Base-by-base conservation (phyloP, 2,113 vertebrate species). In the Tiliqua scincoides region DNA sequence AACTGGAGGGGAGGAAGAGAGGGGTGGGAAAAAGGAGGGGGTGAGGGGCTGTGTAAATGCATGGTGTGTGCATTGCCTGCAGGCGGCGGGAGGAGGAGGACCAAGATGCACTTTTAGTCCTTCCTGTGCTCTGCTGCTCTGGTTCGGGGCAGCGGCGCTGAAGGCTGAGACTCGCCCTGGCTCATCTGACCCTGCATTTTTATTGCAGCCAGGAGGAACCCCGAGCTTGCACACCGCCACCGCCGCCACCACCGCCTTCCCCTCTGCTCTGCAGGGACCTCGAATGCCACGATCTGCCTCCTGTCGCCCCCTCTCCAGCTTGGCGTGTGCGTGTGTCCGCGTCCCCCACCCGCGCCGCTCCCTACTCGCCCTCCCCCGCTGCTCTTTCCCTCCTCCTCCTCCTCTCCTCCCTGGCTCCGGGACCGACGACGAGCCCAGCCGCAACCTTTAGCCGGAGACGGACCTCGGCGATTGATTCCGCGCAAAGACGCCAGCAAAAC, bases 161-260 rank as follows among this genome's bases (percentile, higher is more conserved):
- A 93, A 94, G 97, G 96, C 97, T 89, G 95, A 96, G 95, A 95
- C 97, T 86, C 90, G 94, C 91, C 7, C 91, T 84, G 96, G 95
- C 96, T 97, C 88, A 93, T 93, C 97, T 98, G 98, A 98, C 98
- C 98, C 98, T 97, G 97, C 97, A 91, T 97, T 97, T n/a, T 97
- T 96, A 97, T 96, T 96, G 97, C 97, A 97, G 97, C 97, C 97
- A 95, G 96, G 96, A 96, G 96, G 84, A 63, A 96, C 97, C 89
- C 97, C 92, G 94, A 96, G 96, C 96, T 96, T 94, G 96, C 95
- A 94, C 94, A 54, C 91, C 72, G 84, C 91, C 76, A 90, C 95
- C 87, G 93, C 67, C 85, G 81, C 87, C 86, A 71, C 86, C 73
- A 17, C 91, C 88, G 62, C 90, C 92, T 88, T 92, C 90, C 92